phyloP scores from a whole-genome alignment of 2,113 vertebrate genomes.

The Glaucidium brasilianum region DNA sequence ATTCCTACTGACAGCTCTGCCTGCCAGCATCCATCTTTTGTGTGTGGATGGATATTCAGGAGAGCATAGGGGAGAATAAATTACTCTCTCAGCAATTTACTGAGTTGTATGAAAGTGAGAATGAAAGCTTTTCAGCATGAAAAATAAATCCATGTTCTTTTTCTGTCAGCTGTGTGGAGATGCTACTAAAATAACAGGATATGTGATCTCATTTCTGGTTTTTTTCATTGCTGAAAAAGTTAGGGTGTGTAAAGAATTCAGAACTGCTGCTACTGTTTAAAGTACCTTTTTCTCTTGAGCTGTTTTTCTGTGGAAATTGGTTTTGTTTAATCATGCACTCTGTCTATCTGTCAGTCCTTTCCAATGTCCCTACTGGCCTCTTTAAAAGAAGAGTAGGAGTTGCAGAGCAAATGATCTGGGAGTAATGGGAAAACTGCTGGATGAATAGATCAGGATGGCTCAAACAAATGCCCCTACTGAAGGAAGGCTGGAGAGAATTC shows the following conservation, averaged over 20 bases:
- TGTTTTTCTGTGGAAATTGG: not conserved
- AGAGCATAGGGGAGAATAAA: slow-evolving; percentile 56
- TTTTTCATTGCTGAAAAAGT: not conserved
- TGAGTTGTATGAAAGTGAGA: slow-evolving; percentile 60
- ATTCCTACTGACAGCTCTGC: slow-evolving; percentile 49
- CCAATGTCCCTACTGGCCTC: not conserved
- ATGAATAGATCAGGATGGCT: not conserved
- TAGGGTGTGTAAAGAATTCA: not conserved
- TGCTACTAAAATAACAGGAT: slow-evolving; percentile 2
- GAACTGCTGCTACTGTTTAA: not conserved
- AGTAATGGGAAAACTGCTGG: not conserved
- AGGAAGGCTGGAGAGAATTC: not conserved
- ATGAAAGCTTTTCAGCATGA: slow-evolving; percentile 64
- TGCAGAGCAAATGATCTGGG: not conserved
- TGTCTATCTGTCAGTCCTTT: not conserved
- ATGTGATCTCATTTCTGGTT: not conserved
- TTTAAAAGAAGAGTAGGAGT: not conserved
- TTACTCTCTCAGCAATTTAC: slow-evolving; percentile 58
- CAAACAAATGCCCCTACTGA: not conserved
- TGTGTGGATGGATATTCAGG: slow-evolving; percentile 44
- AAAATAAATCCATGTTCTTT: slow-evolving; percentile 26
- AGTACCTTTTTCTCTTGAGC: not conserved
- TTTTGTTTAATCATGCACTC: not conserved
- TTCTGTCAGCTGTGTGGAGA: not conserved
- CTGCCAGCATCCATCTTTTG: slow-evolving; percentile 60